Evolutionary conservation across 2,797 vertebrate genomes (phyloP), one percentile per base, ranked within the genome.

Genomic region (Amblyopsis hoosieri): DNA sequence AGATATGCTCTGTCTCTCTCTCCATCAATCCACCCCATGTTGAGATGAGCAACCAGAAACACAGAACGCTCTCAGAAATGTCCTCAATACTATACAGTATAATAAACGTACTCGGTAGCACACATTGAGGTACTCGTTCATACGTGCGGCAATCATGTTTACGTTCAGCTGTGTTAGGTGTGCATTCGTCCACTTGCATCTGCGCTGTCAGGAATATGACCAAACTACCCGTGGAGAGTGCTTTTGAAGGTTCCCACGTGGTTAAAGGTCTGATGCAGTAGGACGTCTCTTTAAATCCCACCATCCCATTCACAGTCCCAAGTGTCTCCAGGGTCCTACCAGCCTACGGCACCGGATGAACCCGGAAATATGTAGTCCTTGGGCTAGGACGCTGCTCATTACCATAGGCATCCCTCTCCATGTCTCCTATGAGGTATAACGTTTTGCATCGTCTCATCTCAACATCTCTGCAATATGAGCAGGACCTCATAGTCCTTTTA

Each of bases 301-400:
- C 29, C 58, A 64, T 71, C 61, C 62, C 69, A 72, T 62, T 58
- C 55, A 4, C 67, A 58, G 64, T 77, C 82, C 73, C 54, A 19
- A 54, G 45, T 58, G 58, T 72, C 62, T 0, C 53, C 60, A 57
- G 68, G 72, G 69, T 68, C 74, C 67, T 78, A 79, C 82, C 45
- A 69, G 15, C 64, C 68, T 60, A 67, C 60, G 78, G 68, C 67
- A 64, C 79, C 23, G 64, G 79, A 76, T 74, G 74, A 70, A 74
- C 52, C 66, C 64, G 47, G 4, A 59, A 71, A 69, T 48, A 54
- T 64, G 23, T 23, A 23, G 23, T 23, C 23, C 23, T 23, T 60
- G 56, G 14, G 66, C 74, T 60, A 76, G 84, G 84, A 88, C 85
- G 79, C 73, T 69, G 67, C 64, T 85, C 65, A 85, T 89, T 81